Percentiles rank a stretch among this genome's conserved stretches.
Conservation (phyloP, 1,140 invertebrate species). For the Drosophila eugracilis region DNA sequence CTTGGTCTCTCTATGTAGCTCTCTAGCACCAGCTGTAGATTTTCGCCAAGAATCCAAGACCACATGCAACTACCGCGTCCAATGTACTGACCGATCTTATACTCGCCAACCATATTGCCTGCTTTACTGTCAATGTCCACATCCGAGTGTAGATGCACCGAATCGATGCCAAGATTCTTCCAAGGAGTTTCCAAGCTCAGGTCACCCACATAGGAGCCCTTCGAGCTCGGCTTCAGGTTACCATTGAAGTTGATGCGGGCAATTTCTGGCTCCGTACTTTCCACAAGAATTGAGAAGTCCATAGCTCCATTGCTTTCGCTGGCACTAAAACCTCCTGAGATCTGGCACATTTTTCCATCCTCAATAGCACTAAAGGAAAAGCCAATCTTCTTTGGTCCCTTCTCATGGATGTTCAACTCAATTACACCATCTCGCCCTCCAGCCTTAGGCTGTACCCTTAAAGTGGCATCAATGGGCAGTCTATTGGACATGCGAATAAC, state of each 20-base stretch:
- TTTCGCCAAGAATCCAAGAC: constrained; percentile 83
- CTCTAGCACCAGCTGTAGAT: constrained; percentile 84
- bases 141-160: constrained; percentile 65
- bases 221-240: constrained; percentile 41
- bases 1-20: constrained; percentile 79
- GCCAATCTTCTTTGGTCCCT: constrained; percentile 56
- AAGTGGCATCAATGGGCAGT: constrained; percentile 51
- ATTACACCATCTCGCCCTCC: constrained; percentile 73
- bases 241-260: constrained; percentile 70
- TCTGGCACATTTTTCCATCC: constrained; percentile 76
- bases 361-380: constrained; percentile 79
- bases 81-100: constrained; percentile 62
- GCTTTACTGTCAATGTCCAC: constrained; percentile 28
- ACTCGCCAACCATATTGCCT: constrained; percentile 63
- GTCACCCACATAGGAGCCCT: constrained; percentile 50
- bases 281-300: constrained; percentile 72
- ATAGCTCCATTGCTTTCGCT: constrained; percentile 44
- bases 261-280: constrained; percentile 74
- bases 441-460: constrained; percentile 66
- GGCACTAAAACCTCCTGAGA: constrained; percentile 71
- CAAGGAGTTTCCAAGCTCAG: constrained; percentile 74
- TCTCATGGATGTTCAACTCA: constrained; percentile 62
- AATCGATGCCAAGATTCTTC: constrained; percentile 74
- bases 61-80: constrained; percentile 70
- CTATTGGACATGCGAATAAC: constrained; percentile 51